Base-by-base conservation (phyloP, 2,113 vertebrate species). In the Otocyon megalotis region DNA sequence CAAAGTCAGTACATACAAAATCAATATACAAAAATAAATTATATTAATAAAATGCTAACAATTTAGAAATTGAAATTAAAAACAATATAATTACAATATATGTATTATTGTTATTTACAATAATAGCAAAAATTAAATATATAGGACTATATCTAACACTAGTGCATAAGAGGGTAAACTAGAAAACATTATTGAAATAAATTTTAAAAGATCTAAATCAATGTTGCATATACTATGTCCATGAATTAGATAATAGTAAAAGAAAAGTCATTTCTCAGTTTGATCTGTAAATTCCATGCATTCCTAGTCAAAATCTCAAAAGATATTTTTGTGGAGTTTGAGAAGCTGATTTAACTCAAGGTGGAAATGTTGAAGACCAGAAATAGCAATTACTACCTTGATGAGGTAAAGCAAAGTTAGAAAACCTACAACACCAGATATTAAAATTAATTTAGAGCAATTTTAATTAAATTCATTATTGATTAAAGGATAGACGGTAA, bases 51-150 rank as follows among this genome's bases (percentile, higher is more conserved):
- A 83, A 83, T 63, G 6, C 0, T 24, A 90, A 58, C 50, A 86
- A 82, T 35, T 65, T 76, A 86, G 76, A 90, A 90, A 85, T 82
- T 81, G 89, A 87, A 80, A 90, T 72, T 24, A 50, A 65, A 90
- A 88, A 82, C 15, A 91, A n/a, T 93, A 58, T 13, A 90, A 62
- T 82, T 43, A 43, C 43, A 43, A 43, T 43, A 43, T 43, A 43
- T 43, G 8, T 43, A 43, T 43, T 43, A 43, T 43, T 43, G 8
- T 58, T 90, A 82, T 90, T 87, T 83, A 77, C 0, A 79, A 54
- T 32, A 71, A 53, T 10, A 88, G 62, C 20, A 76, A 88, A 88
- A 32, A 77, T 71, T 60, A 93, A 86, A 37, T 94, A 26, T 32
- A 43, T 83, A 93, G 32, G 24, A 77, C 74, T 86, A 76, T 77